These are phyloP conservation scores for Prionailurus viverrinus DNA, from an alignment of 2,113 vertebrate genomes.

Conservation along the genomic window DNA sequence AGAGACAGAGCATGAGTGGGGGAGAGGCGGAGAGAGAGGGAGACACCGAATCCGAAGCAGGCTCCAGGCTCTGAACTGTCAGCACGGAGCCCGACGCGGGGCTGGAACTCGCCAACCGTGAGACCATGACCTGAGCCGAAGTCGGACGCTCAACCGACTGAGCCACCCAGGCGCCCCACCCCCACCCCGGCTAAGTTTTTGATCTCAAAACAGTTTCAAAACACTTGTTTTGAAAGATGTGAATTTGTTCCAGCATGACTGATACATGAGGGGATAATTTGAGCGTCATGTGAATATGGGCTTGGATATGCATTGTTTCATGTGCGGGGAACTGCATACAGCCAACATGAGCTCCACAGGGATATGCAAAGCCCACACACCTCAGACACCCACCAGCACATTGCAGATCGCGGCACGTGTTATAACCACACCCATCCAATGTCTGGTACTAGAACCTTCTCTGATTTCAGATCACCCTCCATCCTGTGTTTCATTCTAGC, in stretches of 20 bases:
- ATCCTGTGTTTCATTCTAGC: not conserved
- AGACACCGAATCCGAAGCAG: no score
- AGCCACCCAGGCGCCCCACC: no score
- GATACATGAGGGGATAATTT: not conserved
- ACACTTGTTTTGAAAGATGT: not conserved
- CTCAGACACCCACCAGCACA: not conserved
- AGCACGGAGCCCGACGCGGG: no score
- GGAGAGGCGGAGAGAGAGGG: no score
- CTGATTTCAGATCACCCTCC: not conserved
- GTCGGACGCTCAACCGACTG: no score
- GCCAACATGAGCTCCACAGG: not conserved
- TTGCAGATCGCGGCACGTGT: fast-evolving
- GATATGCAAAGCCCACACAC: not conserved
- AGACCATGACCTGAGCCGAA: fast-evolving
- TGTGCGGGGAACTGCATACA: not conserved
- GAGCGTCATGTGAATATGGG: not conserved
- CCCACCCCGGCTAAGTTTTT: not conserved
- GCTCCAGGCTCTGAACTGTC: no score
- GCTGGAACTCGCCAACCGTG: fast-evolving
- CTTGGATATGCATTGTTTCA: not conserved
- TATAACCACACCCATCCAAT: not conserved
- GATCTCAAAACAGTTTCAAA: not conserved
- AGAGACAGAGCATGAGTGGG: no score
- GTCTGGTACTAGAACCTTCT: not conserved
- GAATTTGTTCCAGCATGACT: not conserved